Evolutionary conservation across 2,888 invertebrate genomes (phyloP), one percentile per base, ranked within the genome.

Genomic region (Cephus pygmeus): DNA sequence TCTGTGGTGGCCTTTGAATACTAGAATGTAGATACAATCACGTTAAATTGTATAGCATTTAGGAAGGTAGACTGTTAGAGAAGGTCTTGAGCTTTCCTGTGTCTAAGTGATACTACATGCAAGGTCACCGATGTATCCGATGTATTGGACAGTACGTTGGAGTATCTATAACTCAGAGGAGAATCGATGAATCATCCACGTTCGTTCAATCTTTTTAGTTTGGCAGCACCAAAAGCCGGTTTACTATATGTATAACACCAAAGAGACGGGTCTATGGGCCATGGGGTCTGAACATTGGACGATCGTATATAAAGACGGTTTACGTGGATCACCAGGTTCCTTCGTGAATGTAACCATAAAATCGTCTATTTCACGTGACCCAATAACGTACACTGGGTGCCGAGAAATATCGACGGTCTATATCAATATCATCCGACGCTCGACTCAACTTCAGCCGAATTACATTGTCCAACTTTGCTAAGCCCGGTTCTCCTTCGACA

Each of bases 111-210:
- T 15, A 40, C 40, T 40, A 40, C 40, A 15, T 40, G 40, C 15
- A 15, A 40, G 40, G 40, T 40, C 40, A 40, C 40, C 15, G 15
- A 40, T 40, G 4, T 40, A 15, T 15, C 40, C 15, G 15, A 40
- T 40, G 4, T 40, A 15, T 15, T 40, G 15, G 40, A 40, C 15
- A 15, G 40, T 15, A 40, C 15, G 15, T 15, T 40, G 3, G 15
- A 56, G 56, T 56, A 56, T 56, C 56, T 23, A 56, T 56, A 56
- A 56, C 56, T 56, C 68, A 69, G 71, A 4, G 78, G 68, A 76
- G 76, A 78, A 78, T 76, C 78, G 76, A 78, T 78, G 78, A 78
- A 78, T 78, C 78, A 78, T 78, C 76, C 76, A 34, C 69, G 71
- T 69, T 35, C 73, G 73, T 76, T 78, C 78, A 73, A 76, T 78